A percentile compares a stretch with the other conserved stretches of the same genome.
phyloP scores from a whole-genome alignment of 2,113 vertebrate species.

The Suncus etruscus region DNA sequence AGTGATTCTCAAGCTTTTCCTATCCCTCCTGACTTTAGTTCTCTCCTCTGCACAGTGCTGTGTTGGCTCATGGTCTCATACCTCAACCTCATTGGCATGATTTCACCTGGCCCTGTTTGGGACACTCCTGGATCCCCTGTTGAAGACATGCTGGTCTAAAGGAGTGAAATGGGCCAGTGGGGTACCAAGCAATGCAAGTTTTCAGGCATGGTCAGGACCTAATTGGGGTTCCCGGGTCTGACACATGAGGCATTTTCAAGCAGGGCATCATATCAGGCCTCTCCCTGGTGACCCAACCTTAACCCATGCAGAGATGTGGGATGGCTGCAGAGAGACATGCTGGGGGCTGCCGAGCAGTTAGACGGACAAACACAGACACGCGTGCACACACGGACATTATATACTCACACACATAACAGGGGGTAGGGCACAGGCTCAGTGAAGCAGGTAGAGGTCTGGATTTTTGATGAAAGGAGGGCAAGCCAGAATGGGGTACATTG shows the following conservation, averaged over 20 bases:
- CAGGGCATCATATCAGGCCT: slow-evolving; percentile 7
- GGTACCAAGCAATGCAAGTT: not conserved
- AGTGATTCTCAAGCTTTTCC: too few relatives aligned
- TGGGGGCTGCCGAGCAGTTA: slow-evolving; percentile 38
- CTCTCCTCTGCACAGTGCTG: too few relatives aligned
- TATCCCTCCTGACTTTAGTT: too few relatives aligned
- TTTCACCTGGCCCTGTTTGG: too few relatives aligned
- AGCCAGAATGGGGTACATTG: not conserved
- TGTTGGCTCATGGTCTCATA: too few relatives aligned
- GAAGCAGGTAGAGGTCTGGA: slow-evolving; percentile 17
- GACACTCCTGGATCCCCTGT: too few relatives aligned
- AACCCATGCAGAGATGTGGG: slow-evolving; percentile 19
- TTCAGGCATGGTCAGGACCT: not conserved
- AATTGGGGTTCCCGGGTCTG: not conserved
- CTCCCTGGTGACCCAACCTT: too few relatives aligned
- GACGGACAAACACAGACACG: slow-evolving; percentile 51
- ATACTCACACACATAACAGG: slow-evolving; percentile 65
- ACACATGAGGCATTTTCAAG: slow-evolving; percentile 51
- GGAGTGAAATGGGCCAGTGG: not conserved
- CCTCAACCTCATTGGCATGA: too few relatives aligned
- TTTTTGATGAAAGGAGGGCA: slow-evolving; percentile 60
- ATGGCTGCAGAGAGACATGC: slow-evolving; percentile 57
- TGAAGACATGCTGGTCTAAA: not conserved
- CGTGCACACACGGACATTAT: slow-evolving; percentile 62
- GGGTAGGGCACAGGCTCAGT: slow-evolving; percentile 41